Percentiles rank a stretch among this genome's conserved stretches.
phyloP scores from a whole-genome alignment of 2,113 vertebrate species.

The Salvator merianae region DNA sequence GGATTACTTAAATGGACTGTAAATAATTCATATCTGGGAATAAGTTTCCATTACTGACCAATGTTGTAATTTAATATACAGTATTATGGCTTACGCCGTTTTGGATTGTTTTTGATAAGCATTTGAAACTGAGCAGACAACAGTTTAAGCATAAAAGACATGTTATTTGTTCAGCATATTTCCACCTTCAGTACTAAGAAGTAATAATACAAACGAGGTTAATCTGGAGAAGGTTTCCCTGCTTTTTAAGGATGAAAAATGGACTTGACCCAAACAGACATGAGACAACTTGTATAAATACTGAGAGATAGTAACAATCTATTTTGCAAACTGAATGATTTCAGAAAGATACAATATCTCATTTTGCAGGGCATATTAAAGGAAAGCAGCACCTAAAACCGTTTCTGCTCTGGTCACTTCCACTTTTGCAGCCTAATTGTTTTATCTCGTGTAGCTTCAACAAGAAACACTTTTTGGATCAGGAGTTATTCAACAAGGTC shows the following conservation, averaged over 20 bases:
- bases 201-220: constrained; percentile 55
- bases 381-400: constrained; percentile 58
- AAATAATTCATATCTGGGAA: constrained; percentile 99
- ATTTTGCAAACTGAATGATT: constrained; percentile 71
- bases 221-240: constrained; percentile 55
- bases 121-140: constrained; percentile 76
- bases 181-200: constrained; percentile 65
- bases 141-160: constrained; percentile 81
- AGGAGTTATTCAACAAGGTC: constrained; percentile 74
- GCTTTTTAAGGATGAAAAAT: constrained; percentile 64
- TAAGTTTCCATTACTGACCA: constrained; percentile 94
- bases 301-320: constrained; percentile 54
- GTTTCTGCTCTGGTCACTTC: constrained; percentile 71
- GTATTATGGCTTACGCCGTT: constrained; percentile 87
- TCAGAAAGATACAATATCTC: constrained; percentile 66
- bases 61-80: constrained; percentile 96
- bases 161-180: constrained; percentile 78
- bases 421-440: constrained; percentile 73
- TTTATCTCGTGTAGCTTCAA: constrained; percentile 69
- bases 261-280: constrained; percentile 76
- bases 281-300: constrained; percentile 68
- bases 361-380: constrained; percentile 47
- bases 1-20: constrained; percentile 97
- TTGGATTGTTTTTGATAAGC: constrained; percentile 86
- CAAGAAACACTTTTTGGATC: constrained; percentile 74